Percentiles rank a stretch among this genome's conserved stretches.
These are phyloP conservation scores for Psittacula echo DNA, from an alignment of 2,797 vertebrate species.

Conservation along the genomic window DNA sequence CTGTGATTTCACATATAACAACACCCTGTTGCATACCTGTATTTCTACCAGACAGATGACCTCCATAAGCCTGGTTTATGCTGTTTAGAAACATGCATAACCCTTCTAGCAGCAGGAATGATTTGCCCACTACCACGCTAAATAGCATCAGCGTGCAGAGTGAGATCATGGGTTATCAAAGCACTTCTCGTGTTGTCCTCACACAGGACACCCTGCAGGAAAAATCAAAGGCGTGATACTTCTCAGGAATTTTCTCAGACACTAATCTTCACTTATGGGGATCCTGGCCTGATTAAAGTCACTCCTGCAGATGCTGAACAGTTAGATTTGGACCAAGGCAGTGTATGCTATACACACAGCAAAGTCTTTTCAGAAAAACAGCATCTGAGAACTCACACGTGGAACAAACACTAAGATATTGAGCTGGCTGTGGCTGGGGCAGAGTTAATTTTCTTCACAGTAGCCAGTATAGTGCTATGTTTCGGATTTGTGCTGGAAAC, in stretches of 20 bases:
- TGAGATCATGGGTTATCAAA: conserved; percentile 53
- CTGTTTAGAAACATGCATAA: conserved; percentile 22
- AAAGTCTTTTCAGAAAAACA: background rate
- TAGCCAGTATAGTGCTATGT: background rate
- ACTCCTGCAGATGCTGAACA: background rate
- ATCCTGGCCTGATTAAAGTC: background rate
- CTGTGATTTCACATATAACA: background rate
- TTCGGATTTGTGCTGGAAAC: background rate
- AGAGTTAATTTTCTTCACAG: background rate
- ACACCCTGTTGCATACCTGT: background rate
- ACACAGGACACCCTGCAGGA: conserved; percentile 37
- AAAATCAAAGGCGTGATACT: background rate
- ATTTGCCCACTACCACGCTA: conserved; percentile 61
- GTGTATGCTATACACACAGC: background rate
- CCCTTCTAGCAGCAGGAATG: conserved; percentile 39
- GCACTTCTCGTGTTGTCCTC: conserved; percentile 50
- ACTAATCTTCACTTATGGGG: background rate
- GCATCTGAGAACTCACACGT: background rate
- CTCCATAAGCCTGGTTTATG: conserved; percentile 58
- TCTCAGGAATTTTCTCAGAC: background rate
- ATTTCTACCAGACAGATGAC: conserved; percentile 63
- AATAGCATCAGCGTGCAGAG: conserved; percentile 45
- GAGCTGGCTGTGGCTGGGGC: background rate
- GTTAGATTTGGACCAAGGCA: background rate
- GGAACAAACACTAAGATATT: background rate